These are phyloP conservation scores for Hypselothyrea guttata DNA, from an alignment of 2,888 invertebrate genomes.

Conservation along the genomic window DNA sequence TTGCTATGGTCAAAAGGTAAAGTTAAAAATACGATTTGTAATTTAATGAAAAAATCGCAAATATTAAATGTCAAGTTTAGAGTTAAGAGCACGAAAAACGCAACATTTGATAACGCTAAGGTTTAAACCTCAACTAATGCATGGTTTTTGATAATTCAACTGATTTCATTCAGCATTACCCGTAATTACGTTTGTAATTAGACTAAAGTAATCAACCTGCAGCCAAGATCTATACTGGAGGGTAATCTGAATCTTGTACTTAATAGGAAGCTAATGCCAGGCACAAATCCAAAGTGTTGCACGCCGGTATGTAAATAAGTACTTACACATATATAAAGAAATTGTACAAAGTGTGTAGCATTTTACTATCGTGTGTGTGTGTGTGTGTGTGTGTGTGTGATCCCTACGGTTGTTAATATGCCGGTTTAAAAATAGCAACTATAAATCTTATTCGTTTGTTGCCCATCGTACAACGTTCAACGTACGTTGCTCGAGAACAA, in stretches of 20 bases:
- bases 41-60: too few species aligned
- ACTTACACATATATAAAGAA: slow-evolving; percentile 1
- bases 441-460: slow-evolving; percentile 66
- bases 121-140: too few species aligned
- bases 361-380: slow-evolving; percentile 25
- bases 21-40: too few species aligned
- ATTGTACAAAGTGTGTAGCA: slow-evolving; percentile 30
- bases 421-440: slow-evolving; percentile 75
- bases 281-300: not conserved
- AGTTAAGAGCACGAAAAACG: too few species aligned
- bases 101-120: too few species aligned
- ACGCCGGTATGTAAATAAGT: not conserved
- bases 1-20: too few species aligned
- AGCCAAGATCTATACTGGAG: too few species aligned
- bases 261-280: slow-evolving; percentile 5
- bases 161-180: too few species aligned
- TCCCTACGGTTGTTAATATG: slow-evolving; percentile 70
- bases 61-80: too few species aligned
- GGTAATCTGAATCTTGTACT: slow-evolving; percentile 14
- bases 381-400: slow-evolving; percentile 17
- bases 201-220: too few species aligned
- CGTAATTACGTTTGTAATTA: too few species aligned
- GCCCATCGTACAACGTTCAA: slow-evolving; percentile 36
- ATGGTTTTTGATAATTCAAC: too few species aligned
- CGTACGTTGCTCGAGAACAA: slow-evolving; percentile 17